These are phyloP conservation scores for Oligia strigilis DNA, from an alignment of 2,888 invertebrate genomes.

Conservation along the genomic window DNA sequence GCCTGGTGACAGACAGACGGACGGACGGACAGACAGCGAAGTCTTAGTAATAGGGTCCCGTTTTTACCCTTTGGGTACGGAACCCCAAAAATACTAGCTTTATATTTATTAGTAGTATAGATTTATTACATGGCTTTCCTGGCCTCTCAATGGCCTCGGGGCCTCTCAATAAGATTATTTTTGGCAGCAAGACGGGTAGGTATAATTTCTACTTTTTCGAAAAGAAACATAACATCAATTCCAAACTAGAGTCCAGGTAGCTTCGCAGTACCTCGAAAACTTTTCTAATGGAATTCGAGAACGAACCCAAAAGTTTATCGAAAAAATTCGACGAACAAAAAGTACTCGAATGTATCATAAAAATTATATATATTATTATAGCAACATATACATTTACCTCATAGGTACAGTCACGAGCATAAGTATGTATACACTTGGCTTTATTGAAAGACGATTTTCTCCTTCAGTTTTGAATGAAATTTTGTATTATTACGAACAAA, in stretches of 20 bases:
- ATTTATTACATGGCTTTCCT: too few species aligned
- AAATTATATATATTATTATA: constrained; percentile 45
- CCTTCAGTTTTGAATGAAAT: too few species aligned
- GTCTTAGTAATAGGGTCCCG: too few species aligned
- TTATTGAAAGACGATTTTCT: too few species aligned
- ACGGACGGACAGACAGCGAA: too few species aligned
- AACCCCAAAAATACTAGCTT: too few species aligned
- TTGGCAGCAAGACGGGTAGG: neutral
- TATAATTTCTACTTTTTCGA: constrained; percentile 36
- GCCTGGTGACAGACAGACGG: too few species aligned
- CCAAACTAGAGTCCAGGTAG: constrained; percentile 49
- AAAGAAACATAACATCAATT: constrained; percentile 62
- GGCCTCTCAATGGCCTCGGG: neutral
- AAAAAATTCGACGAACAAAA: constrained; percentile 60
- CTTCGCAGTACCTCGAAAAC: constrained; percentile 48
- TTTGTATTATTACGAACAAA: too few species aligned
- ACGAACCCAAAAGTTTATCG: constrained; percentile 64
- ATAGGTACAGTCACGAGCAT: neutral
- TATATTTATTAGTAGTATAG: too few species aligned
- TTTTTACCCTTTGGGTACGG: too few species aligned
- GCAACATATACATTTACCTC: constrained; percentile 4
- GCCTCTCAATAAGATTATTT: constrained; percentile 11
- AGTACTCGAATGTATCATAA: constrained; percentile 56
- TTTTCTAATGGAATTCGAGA: constrained; percentile 68
- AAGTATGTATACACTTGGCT: too few species aligned